phyloP scores from a whole-genome alignment of 2,797 vertebrate species.

The Cirrhinus mrigala region DNA sequence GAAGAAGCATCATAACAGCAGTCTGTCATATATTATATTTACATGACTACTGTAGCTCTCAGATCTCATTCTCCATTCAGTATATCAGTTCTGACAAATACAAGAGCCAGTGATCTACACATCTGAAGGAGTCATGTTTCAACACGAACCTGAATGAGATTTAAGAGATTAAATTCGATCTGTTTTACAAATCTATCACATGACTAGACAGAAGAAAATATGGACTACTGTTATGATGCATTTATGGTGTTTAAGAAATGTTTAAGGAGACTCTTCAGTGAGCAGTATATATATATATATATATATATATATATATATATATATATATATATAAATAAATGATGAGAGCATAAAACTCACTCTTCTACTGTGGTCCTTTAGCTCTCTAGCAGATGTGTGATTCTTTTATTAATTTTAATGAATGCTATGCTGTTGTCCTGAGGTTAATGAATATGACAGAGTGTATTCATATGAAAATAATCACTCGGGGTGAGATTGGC shows the following conservation, averaged over 20 bases:
- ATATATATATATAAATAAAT: no score
- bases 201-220: not conserved
- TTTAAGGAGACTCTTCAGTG: no score
- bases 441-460: not conserved
- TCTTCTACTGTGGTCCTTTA: not conserved
- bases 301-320: no score
- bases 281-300: no score
- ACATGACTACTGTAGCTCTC: not conserved
- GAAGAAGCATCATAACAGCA: not conserved
- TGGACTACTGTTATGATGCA: not conserved
- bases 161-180: not conserved
- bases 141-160: not conserved
- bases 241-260: not conserved
- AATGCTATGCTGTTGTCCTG: not conserved
- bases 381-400: not conserved
- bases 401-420: not conserved
- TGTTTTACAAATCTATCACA: not conserved
- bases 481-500: not conserved
- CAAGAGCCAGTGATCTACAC: not conserved
- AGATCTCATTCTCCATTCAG: not conserved
- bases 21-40: not conserved
- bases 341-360: not conserved
- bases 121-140: not conserved
- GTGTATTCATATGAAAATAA: not conserved
- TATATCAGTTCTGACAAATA: not conserved